A percentile compares a stretch with the other conserved stretches of the same genome.
Conservation (phyloP, 2,797 vertebrate genomes). For the Pseudochirops corinnae region DNA sequence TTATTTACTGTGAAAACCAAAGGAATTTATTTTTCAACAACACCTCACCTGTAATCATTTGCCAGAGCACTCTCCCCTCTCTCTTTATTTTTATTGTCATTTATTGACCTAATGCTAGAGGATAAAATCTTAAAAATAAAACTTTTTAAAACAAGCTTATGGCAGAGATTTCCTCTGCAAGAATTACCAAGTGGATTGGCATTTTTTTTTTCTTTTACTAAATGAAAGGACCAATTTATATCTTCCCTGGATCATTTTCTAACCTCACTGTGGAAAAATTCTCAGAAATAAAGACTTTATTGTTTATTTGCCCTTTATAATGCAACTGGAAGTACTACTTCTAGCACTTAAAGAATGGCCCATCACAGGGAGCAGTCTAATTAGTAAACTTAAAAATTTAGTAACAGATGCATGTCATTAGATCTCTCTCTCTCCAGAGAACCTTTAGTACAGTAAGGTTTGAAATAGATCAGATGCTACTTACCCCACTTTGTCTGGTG, state of each 20-base stretch:
- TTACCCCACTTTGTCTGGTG: neutral
- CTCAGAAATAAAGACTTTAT: slow-evolving; percentile 82
- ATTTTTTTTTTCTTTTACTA: slow-evolving; percentile 84
- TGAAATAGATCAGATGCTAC: neutral
- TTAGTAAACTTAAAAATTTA: neutral
- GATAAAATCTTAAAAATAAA: slow-evolving; percentile 56
- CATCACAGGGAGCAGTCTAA: neutral
- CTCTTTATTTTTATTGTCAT: slow-evolving; percentile 21
- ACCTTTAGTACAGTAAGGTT: neutral
- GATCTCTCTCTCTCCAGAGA: neutral
- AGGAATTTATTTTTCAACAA: slow-evolving; percentile 30
- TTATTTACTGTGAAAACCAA: slow-evolving; percentile 39
- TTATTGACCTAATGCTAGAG: slow-evolving; percentile 9
- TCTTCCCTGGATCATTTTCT: slow-evolving; percentile 81
- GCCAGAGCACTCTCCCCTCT: slow-evolving; percentile 7
- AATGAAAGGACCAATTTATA: slow-evolving; percentile 83
- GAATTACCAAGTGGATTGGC: slow-evolving; percentile 81
- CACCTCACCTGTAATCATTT: neutral
- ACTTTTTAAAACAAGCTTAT: slow-evolving; percentile 74
- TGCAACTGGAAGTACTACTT: slow-evolving; percentile 74
- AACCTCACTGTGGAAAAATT: slow-evolving; percentile 79
- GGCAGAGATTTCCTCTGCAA: slow-evolving; percentile 62
- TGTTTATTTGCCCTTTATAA: slow-evolving; percentile 81
- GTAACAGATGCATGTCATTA: neutral
- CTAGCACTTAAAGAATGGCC: slow-evolving; percentile 61